Evolutionary conservation across 37 sponge, comb jelly and placozoan species (phyloP).

Genomic region (Cladorhizidae sp.): DNA sequence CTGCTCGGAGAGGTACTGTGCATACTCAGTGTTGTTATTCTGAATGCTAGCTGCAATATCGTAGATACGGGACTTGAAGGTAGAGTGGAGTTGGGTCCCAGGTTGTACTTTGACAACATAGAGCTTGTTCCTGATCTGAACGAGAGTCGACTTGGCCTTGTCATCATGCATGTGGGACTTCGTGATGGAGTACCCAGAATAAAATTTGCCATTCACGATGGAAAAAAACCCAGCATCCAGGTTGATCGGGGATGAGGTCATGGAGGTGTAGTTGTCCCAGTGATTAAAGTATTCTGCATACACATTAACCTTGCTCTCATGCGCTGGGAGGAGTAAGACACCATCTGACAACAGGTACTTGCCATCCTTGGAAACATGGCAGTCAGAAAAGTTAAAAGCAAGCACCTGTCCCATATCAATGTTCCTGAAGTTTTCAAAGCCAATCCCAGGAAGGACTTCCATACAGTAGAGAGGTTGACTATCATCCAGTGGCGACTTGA

Average conservation of each 20-base stretch:
- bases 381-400: slow-evolving; percentile 60
- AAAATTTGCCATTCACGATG: slow-evolving; percentile 64
- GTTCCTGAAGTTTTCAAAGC: slow-evolving; percentile 78
- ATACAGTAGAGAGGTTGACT: slow-evolving; percentile 54
- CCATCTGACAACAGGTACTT: slow-evolving; percentile 67
- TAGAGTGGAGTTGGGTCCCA: slow-evolving; percentile 38
- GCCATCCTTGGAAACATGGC: slow-evolving; percentile 66
- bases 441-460: slow-evolving; percentile 74
- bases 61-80: slow-evolving; percentile 56
- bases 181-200: slow-evolving; percentile 13
- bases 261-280: slow-evolving; percentile 61
- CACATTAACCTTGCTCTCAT: slow-evolving; percentile 54
- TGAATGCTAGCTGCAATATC: slow-evolving; percentile 77
- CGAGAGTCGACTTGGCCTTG: slow-evolving; percentile 43
- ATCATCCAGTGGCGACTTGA: background rate
- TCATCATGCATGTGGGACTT: slow-evolving; percentile 52
- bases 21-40: slow-evolving; percentile 55
- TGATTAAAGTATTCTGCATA: slow-evolving; percentile 53
- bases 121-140: slow-evolving; percentile 52
- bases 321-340: slow-evolving; percentile 48
- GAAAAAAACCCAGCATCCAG: slow-evolving; percentile 39
- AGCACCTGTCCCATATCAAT: slow-evolving; percentile 66
- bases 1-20: slow-evolving; percentile 63
- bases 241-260: slow-evolving; percentile 53
- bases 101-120: slow-evolving; percentile 59